Conservation (phyloP, 2,888 invertebrate species). For the Meganola albula region DNA sequence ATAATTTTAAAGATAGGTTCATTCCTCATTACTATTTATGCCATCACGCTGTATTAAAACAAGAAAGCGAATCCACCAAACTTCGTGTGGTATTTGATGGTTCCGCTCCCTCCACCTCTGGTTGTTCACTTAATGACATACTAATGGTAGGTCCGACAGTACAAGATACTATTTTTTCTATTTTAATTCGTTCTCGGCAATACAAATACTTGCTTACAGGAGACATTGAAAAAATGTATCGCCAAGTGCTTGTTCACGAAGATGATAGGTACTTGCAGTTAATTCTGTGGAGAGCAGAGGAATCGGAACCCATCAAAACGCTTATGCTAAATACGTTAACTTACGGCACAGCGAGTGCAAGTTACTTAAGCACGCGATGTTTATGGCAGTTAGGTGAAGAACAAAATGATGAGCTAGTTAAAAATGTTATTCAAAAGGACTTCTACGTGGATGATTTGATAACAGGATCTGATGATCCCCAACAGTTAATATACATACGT, state of each 20-base stretch:
- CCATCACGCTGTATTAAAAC: conserved; percentile 40
- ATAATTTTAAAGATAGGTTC: no score
- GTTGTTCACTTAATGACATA: conserved; percentile 8
- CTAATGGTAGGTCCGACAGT: conserved; percentile 4
- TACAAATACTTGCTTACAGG: conserved; percentile 8
- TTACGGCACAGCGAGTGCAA: conserved; percentile 5
- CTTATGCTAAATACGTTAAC: not conserved
- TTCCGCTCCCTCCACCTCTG: conserved; percentile 20
- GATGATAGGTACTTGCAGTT: conserved; percentile 1
- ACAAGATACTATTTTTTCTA: conserved; percentile 8
- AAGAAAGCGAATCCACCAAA: conserved; percentile 23
- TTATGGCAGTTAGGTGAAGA: conserved; percentile 27
- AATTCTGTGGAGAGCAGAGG: conserved; percentile 2
- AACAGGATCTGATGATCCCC: conserved; percentile 7
- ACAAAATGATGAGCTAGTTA: conserved; percentile 15
- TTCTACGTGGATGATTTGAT: conserved; percentile 24
- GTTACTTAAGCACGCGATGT: not conserved
- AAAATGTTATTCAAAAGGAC: conserved; percentile 25
- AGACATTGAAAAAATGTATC: conserved; percentile 7
- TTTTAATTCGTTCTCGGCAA: conserved; percentile 9
- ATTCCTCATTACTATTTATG: conserved; percentile 30
- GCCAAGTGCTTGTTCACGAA: conserved; percentile 1
- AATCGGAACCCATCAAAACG: not conserved
- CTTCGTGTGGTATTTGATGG: conserved; percentile 25
- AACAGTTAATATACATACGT: not conserved